Evolutionary conservation across 2,888 invertebrate genomes (phyloP).

Genomic region (Pyrrhia umbra): DNA sequence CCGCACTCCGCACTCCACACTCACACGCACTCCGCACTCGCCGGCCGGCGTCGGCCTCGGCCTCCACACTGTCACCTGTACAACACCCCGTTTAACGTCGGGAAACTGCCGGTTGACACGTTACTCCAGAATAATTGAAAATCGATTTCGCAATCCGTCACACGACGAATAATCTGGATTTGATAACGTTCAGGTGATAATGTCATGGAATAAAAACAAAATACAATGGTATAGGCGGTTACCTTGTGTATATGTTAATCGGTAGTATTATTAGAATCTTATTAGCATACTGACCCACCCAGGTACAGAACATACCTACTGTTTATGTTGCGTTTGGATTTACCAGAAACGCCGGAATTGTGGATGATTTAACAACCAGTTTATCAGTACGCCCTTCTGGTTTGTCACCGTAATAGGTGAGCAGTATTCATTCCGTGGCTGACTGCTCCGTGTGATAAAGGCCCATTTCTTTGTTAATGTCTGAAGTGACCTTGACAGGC

Average conservation of each 20-base stretch:
- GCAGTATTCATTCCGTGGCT: slow-evolving; percentile 1
- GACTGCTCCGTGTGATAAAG: slow-evolving; percentile 22
- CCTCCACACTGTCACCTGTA: slow-evolving; percentile 45
- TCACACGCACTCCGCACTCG: slow-evolving; percentile 10
- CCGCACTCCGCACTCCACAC: slow-evolving; percentile 9
- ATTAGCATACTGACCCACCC: slow-evolving; percentile 77
- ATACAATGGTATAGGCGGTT: slow-evolving; percentile 54
- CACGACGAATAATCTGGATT: slow-evolving; percentile 39
- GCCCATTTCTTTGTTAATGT: slow-evolving; percentile 60
- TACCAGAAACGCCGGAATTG: slow-evolving; percentile 53
- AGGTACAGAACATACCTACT: slow-evolving; percentile 55
- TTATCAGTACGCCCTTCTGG: slow-evolving; percentile 11
- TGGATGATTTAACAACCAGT: slow-evolving; percentile 10
- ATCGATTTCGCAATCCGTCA: slow-evolving; percentile 60
- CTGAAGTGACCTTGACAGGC: slow-evolving; percentile 75
- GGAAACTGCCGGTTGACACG: slow-evolving; percentile 24
- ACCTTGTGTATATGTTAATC: slow-evolving; percentile 66
- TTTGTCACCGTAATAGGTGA: background rate
- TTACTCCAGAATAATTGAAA: slow-evolving; percentile 52
- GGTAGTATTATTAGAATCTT: slow-evolving; percentile 74
- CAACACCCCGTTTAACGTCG: slow-evolving; percentile 25
- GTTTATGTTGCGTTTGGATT: slow-evolving; percentile 62
- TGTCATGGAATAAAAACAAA: slow-evolving; percentile 58
- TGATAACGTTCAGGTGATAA: slow-evolving; percentile 59
- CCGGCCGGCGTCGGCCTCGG: slow-evolving; percentile 59